A percentile compares a stretch with the other conserved stretches of the same genome.
These are phyloP conservation scores for Sarcophaga subvicina DNA, from an alignment of 2,888 invertebrate genomes.

Conservation along the genomic window DNA sequence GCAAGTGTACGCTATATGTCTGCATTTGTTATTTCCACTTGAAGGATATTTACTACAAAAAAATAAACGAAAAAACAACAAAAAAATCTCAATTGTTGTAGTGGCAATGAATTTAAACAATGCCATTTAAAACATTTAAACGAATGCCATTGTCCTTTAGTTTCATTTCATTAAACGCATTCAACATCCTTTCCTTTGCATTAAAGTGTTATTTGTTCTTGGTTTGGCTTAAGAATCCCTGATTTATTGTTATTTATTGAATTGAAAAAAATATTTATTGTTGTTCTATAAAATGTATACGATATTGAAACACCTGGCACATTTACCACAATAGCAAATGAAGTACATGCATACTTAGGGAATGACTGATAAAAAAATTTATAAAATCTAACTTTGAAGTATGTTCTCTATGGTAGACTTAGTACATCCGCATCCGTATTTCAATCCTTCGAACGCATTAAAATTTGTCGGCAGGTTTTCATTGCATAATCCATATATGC, in stretches of 20 bases:
- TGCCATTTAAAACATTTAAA: conserved; percentile 44
- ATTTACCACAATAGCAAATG: conserved; percentile 47
- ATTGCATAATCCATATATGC: too few relatives aligned
- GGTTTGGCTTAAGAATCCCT: conserved; percentile 27
- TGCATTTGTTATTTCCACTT: conserved; percentile 32
- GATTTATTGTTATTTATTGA: conserved; percentile 35
- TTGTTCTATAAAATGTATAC: conserved; percentile 22
- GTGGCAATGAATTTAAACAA: conserved; percentile 46
- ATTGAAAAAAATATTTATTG: conserved; percentile 29
- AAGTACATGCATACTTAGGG: neutral
- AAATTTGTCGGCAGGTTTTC: too few relatives aligned
- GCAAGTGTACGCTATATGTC: neutral
- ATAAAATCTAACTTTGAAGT: neutral
- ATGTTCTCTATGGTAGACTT: neutral
- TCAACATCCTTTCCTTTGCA: conserved; percentile 60
- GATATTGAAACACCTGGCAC: conserved; percentile 61
- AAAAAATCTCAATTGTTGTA: conserved; percentile 34
- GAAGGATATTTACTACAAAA: conserved; percentile 41
- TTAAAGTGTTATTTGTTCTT: conserved; percentile 57
- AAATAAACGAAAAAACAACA: neutral
- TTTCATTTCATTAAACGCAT: conserved; percentile 47
- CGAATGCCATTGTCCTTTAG: conserved; percentile 54
- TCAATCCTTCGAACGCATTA: too few relatives aligned
- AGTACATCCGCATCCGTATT: too few relatives aligned
- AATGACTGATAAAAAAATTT: neutral